A percentile compares a stretch with the other conserved stretches of the same genome.
phyloP scores from a whole-genome alignment of 2,113 vertebrate genomes.

The Harpagus bidentatus region DNA sequence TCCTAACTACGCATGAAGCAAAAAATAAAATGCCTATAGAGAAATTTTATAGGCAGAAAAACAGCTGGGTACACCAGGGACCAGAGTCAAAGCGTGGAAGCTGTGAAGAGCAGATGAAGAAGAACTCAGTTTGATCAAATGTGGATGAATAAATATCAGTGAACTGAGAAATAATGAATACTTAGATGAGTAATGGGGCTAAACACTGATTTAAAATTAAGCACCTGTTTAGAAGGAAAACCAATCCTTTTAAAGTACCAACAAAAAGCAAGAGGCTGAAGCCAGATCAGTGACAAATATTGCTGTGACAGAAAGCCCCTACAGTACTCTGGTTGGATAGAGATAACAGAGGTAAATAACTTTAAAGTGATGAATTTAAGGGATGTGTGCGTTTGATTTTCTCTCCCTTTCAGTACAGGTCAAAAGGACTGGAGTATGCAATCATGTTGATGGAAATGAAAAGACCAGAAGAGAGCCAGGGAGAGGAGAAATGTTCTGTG shows the following conservation, averaged over 20 bases:
- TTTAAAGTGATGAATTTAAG: not conserved
- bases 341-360: slow-evolving; percentile 23
- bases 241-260: not conserved
- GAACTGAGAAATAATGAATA: slow-evolving; percentile 30
- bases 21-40: slow-evolving; percentile 27
- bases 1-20: not conserved
- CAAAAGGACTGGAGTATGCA: not conserved
- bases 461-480: not conserved
- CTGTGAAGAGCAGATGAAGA: slow-evolving; percentile 25
- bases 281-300: not conserved
- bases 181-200: slow-evolving; percentile 8
- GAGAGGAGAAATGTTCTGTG: not conserved
- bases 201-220: slow-evolving; percentile 23
- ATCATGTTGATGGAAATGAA: not conserved
- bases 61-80: not conserved
- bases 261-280: not conserved
- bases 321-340: not conserved
- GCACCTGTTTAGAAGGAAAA: not conserved
- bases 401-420: not conserved
- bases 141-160: not conserved
- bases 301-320: not conserved
- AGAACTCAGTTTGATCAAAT: not conserved
- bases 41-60: slow-evolving; percentile 6
- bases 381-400: not conserved
- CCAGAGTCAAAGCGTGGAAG: not conserved